Percentiles rank a stretch among this genome's conserved stretches.
These are phyloP conservation scores for Cardiocondyla obscurior DNA, from an alignment of 1,140 invertebrate species.

Conservation along the genomic window DNA sequence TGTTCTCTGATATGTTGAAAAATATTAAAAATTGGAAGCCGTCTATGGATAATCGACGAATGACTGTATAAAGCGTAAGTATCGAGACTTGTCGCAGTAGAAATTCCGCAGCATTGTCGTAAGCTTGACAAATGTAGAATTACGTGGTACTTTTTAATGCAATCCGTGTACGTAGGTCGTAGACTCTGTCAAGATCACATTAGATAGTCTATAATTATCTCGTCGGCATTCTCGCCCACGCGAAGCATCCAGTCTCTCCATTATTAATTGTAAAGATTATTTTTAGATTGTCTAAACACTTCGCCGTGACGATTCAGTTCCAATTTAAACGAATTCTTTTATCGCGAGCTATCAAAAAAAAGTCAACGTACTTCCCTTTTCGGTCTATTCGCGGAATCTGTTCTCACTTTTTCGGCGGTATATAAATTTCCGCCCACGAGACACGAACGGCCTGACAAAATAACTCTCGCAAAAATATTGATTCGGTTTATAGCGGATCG, in stretches of 20 bases:
- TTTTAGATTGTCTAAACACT: conserved; percentile 63
- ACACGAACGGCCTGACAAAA: not conserved
- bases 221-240: conserved; percentile 64
- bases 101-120: not conserved
- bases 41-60: not conserved
- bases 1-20: not conserved
- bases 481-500: not conserved
- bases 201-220: conserved; percentile 75
- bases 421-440: not conserved
- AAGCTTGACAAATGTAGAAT: conserved; percentile 9
- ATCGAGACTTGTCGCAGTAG: not conserved
- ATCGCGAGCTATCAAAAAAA: conserved; percentile 35
- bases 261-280: conserved; percentile 75
- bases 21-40: not conserved
- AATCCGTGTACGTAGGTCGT: not conserved
- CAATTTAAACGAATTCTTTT: conserved; percentile 54
- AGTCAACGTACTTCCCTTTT: conserved; percentile 45
- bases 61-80: conserved; percentile 24
- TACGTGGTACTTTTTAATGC: not conserved
- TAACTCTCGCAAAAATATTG: not conserved
- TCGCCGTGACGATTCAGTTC: conserved; percentile 2
- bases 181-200: conserved; percentile 49
- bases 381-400: conserved; percentile 8
- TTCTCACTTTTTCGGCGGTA: not conserved
- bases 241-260: conserved; percentile 41